A percentile compares a stretch with the other conserved stretches of the same genome.
Evolutionary conservation across 2,113 vertebrate genomes (phyloP).

Genomic region (Aythya baeri): DNA sequence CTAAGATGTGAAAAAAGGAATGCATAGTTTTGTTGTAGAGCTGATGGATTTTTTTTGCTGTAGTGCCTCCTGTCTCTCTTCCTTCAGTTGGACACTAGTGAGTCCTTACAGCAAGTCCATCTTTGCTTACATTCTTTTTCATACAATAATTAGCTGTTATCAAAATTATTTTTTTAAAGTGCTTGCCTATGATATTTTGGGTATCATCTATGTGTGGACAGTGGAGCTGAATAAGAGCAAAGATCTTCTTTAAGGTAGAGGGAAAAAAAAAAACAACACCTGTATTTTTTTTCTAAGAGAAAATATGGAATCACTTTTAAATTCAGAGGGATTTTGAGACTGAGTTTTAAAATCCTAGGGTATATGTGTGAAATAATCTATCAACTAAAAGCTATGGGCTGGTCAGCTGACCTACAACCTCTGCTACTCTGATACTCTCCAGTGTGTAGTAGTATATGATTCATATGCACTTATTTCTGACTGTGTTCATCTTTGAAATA

Average conservation of each 20-base stretch:
- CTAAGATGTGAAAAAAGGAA: not conserved
- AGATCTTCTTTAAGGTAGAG: not conserved
- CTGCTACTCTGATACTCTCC: slow-evolving; percentile 42
- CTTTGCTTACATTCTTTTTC: not conserved
- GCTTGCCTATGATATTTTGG: not conserved
- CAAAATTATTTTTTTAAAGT: slow-evolving; percentile 21
- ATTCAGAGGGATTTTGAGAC: slow-evolving; percentile 66
- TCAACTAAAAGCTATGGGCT: slow-evolving; percentile 61
- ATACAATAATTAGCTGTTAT: not conserved
- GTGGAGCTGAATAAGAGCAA: not conserved
- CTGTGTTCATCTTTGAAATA: slow-evolving; percentile 74
- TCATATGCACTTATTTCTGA: slow-evolving; percentile 67
- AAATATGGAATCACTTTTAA: slow-evolving; percentile 64
- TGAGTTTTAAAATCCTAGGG: slow-evolving; percentile 69
- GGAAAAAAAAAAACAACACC: not conserved
- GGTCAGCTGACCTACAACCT: slow-evolving; percentile 63
- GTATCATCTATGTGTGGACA: not conserved
- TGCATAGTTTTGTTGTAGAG: not conserved
- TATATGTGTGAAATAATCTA: slow-evolving; percentile 70
- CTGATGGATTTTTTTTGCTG: not conserved
- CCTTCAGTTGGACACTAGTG: not conserved
- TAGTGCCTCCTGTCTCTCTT: not conserved
- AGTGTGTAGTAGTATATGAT: slow-evolving; percentile 59
- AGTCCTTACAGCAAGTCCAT: not conserved
- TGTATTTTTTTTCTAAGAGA: slow-evolving; percentile 15